phyloP scores from a whole-genome alignment of 1,140 invertebrate genomes.

The Anoplolepis gracilipes region DNA sequence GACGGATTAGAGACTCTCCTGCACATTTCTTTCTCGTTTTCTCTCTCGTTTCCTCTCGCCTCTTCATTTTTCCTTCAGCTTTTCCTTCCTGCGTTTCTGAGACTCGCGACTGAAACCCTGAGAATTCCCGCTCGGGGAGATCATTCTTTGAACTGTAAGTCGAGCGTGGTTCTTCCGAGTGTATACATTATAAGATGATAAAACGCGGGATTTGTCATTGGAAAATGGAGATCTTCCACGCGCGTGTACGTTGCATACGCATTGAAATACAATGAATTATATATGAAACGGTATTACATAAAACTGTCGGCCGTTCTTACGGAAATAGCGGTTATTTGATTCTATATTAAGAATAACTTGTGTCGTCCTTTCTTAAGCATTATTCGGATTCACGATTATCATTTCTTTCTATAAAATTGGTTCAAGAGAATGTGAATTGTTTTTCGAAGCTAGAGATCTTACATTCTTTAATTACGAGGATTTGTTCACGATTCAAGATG shows the following conservation, averaged over 20 bases:
- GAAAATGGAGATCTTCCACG: conserved; percentile 30
- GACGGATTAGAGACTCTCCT: conserved; percentile 81
- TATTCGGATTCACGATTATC: not conserved
- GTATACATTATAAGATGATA: conserved; percentile 54
- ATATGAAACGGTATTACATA: conserved; percentile 41
- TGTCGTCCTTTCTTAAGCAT: not conserved
- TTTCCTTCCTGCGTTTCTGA: conserved; percentile 3
- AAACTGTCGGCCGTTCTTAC: not conserved
- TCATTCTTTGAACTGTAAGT: conserved; percentile 66
- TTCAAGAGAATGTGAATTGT: not conserved
- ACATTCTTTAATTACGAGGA: not conserved
- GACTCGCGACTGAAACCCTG: conserved; percentile 19
- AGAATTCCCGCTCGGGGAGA: conserved; percentile 66
- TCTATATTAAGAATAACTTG: not conserved
- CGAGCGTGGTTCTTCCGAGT: conserved; percentile 30
- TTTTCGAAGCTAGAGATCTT: not conserved
- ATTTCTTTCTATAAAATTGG: not conserved
- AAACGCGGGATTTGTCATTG: conserved; percentile 50
- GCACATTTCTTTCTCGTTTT: conserved; percentile 65
- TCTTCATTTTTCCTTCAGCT: conserved; percentile 17
- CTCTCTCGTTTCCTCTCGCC: conserved; percentile 17
- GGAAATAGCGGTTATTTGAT: not conserved
- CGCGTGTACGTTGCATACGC: not conserved
- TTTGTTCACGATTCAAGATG: not conserved
- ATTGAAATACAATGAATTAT: conserved; percentile 53